Percentiles rank a stretch among this genome's conserved stretches.
phyloP scores from a whole-genome alignment of 1,140 invertebrate genomes.

The Solenopsis fugax region DNA sequence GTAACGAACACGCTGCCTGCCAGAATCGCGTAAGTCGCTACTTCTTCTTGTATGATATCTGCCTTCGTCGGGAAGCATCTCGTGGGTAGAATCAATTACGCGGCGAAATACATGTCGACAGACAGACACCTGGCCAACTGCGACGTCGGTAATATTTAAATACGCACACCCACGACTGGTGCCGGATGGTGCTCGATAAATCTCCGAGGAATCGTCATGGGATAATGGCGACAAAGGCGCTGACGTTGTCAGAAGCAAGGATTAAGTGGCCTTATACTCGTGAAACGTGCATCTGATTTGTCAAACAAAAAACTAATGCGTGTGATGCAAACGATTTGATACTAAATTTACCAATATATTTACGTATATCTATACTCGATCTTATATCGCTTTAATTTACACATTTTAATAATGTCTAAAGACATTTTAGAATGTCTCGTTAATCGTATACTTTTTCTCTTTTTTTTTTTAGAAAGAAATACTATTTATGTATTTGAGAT shows the following conservation, averaged over 20 bases:
- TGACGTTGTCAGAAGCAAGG: conserved; percentile 67
- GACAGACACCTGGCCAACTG: conserved; percentile 69
- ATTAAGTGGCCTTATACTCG: conserved; percentile 29
- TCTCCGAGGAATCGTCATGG: conserved; percentile 63
- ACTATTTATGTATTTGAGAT: background rate
- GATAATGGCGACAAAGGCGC: conserved; percentile 70
- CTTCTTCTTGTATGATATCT: conserved; percentile 31
- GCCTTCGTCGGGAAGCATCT: conserved; percentile 2
- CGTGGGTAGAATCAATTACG: conserved; percentile 76
- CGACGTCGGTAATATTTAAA: conserved; percentile 69
- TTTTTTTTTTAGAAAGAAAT: background rate
- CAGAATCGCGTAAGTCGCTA: conserved; percentile 51
- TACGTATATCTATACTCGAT: background rate
- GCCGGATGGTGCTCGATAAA: conserved; percentile 70
- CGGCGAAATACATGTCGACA: conserved; percentile 33
- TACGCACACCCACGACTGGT: conserved; percentile 67
- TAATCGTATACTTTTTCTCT: background rate
- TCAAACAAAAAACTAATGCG: conserved; percentile 39
- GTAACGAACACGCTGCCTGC: conserved; percentile 57
- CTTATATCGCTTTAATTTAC: conserved; percentile 32
- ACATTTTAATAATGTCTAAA: conserved; percentile 3
- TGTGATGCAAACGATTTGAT: background rate
- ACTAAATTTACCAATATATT: background rate
- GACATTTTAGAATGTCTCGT: background rate
- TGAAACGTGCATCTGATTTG: background rate